Conservation (phyloP, 92 coral and sea anemone species). For the Muricea muricata region DNA sequence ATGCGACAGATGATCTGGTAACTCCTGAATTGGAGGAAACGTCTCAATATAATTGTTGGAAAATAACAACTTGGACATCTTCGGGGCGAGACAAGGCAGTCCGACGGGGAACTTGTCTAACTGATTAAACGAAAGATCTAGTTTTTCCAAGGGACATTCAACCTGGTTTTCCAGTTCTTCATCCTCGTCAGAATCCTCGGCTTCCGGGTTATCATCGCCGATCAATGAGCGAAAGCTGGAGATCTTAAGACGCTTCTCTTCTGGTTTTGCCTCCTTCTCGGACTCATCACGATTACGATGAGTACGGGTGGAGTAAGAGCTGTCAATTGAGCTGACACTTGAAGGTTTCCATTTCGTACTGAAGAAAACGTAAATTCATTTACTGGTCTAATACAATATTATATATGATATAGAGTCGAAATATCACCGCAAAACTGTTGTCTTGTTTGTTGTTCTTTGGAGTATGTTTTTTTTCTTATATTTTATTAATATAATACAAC, state of each 20-base stretch:
- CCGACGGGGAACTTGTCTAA: conserved; percentile 74
- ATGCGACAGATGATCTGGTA: conserved; percentile 87
- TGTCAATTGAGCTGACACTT: not conserved
- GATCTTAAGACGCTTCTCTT: conserved; percentile 67
- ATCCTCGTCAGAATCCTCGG: conserved; percentile 94
- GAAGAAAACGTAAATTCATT: not conserved
- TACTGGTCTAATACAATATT: not conserved
- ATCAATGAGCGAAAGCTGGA: conserved; percentile 87
- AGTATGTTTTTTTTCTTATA: too few relatives aligned
- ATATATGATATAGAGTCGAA: too few relatives aligned
- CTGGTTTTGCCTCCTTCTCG: conserved; percentile 56
- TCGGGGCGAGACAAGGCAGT: conserved; percentile 89
- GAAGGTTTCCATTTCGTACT: conserved; percentile 20
- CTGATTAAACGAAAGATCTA: conserved; percentile 83
- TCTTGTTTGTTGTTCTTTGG: too few relatives aligned
- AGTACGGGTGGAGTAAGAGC: conserved; percentile 19
- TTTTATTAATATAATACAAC: too few relatives aligned
- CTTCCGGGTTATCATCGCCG: conserved; percentile 82
- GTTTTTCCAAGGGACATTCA: conserved; percentile 82
- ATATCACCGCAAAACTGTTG: too few relatives aligned
- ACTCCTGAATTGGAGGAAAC: conserved; percentile 76
- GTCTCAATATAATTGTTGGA: conserved; percentile 80
- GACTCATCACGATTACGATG: conserved; percentile 25
- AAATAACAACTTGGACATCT: conserved; percentile 75
- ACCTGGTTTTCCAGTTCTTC: conserved; percentile 78